A percentile compares a stretch with the other conserved stretches of the same genome.
These are phyloP conservation scores for Trachelus iudaicus DNA, from an alignment of 2,888 invertebrate genomes.

Conservation along the genomic window DNA sequence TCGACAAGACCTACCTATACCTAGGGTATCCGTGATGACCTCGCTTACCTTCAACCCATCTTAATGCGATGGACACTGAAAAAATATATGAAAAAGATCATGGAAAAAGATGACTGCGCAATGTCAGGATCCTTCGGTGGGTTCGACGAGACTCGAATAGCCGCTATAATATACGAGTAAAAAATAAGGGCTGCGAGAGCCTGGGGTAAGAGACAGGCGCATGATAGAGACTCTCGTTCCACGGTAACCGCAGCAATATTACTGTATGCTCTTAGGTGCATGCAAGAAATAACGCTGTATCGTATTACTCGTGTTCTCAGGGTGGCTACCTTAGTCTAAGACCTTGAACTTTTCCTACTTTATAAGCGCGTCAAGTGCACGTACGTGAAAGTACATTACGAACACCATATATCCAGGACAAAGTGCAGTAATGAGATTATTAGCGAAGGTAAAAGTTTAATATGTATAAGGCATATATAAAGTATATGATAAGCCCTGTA, in stretches of 20 bases:
- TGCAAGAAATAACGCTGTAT: slow-evolving; percentile 33
- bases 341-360: slow-evolving; percentile 21
- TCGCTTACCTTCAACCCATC: neutral
- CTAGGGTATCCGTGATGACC: neutral
- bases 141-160: neutral
- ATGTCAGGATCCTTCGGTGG: neutral
- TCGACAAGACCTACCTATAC: neutral
- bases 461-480: no score
- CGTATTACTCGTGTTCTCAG: slow-evolving; percentile 31
- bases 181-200: neutral
- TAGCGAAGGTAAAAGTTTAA: no score
- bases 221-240: neutral
- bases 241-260: slow-evolving; percentile 25
- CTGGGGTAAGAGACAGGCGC: neutral
- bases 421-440: neutral
- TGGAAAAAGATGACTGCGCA: neutral
- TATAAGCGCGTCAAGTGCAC: neutral
- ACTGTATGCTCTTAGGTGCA: slow-evolving; percentile 20
- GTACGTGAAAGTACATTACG: neutral
- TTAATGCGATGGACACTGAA: neutral
- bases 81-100: neutral
- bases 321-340: slow-evolving; percentile 3
- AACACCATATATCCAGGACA: neutral
- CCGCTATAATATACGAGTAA: neutral
- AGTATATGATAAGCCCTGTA: neutral